phyloP scores from a whole-genome alignment of 2,888 invertebrate species.

The Hyles lineata region DNA sequence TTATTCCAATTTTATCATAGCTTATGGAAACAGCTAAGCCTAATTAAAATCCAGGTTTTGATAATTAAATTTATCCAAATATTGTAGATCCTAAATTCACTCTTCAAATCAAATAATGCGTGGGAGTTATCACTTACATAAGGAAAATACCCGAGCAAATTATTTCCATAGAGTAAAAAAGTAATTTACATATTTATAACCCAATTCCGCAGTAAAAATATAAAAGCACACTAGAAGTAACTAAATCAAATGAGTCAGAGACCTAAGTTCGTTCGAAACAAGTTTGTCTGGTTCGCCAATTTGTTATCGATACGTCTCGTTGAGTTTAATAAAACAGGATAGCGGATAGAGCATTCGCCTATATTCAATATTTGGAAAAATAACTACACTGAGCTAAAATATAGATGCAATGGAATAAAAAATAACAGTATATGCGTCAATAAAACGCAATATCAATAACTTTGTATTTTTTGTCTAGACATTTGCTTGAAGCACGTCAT shows the following conservation, averaged over 20 bases:
- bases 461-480: neutral
- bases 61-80: conserved; percentile 7
- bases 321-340: conserved; percentile 37
- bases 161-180: conserved; percentile 17
- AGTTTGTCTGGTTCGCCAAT: conserved; percentile 58
- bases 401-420: neutral
- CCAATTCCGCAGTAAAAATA: conserved; percentile 35
- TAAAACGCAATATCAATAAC: neutral
- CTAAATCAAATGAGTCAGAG: conserved; percentile 55
- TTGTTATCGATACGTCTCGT: conserved; percentile 48
- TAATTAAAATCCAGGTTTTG: neutral
- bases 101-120: neutral
- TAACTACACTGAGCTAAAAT: neutral
- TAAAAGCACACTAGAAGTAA: conserved; percentile 42
- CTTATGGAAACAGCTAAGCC: neutral
- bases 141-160: conserved; percentile 14
- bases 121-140: conserved; percentile 12
- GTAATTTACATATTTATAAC: conserved; percentile 26
- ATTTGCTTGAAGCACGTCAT: neutral
- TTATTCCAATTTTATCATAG: neutral
- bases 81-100: neutral
- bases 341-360: conserved; percentile 17
- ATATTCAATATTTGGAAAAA: conserved; percentile 1
- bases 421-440: neutral
- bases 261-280: conserved; percentile 51